Evolutionary conservation across 2,113 vertebrate genomes (phyloP), one percentile per base, ranked within the genome.

Genomic region (Cathartes aura): DNA sequence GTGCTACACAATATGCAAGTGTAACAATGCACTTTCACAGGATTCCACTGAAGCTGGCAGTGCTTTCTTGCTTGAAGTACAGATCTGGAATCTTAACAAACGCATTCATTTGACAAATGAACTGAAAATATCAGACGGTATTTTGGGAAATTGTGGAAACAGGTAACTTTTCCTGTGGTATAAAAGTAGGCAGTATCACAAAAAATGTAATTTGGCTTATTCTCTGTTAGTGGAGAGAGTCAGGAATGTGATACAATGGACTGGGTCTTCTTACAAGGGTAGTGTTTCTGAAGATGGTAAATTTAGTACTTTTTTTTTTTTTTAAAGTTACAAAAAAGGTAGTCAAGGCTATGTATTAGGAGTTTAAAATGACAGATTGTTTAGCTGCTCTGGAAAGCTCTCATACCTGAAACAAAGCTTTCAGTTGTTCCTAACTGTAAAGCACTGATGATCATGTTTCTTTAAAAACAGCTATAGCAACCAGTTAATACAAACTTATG

Each of bases 371-470:
- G 98, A 96, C 97, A 88, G 97, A 97, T 56, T 29, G 26, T 87
- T 98, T 98, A 98, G 93, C 62, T 97, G 97, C 19, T 98, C 97
- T 97, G 30, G 90, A 98, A 98, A 97, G 96, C 92, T 94, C 96
- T 98, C 93, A 94, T 97, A 97, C 97, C 96, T 98, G 96, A 97
- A 98, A 98, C 97, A 59, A 42, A 64, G 38, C 43, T 93, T 98
- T 98, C 96, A 96, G 97, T 97, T 98, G 96, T 98, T 97, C 75
- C 89, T 78, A 58, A 55, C 94, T 80, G 95, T 40, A 32, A 59
- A 68, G 32, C 56, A 50, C 52, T 66, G 26, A 36, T 66, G 13
- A 53, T 62, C 22, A 63, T 27, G n/a, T 66, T 4, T 88, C 13
- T 40, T 58, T 10, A 29, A 83, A 80, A 80, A 34, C 6, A 13